phyloP scores from a whole-genome alignment of 2,113 vertebrate genomes.

The Ptyas mucosa region DNA sequence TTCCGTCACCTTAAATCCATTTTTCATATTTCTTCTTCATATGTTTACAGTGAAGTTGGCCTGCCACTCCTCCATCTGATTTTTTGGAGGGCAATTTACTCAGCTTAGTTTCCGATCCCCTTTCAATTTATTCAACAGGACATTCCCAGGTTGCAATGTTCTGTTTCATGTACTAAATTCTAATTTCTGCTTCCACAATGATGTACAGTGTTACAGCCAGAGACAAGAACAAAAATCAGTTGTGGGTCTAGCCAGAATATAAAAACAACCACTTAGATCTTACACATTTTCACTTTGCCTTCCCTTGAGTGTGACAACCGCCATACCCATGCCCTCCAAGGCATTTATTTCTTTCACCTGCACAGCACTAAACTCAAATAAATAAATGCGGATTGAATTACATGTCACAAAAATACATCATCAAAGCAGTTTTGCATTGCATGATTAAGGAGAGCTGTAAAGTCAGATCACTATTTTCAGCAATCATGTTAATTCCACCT shows the following conservation, averaged over 20 bases:
- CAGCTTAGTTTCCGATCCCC: not conserved
- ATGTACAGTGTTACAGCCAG: slow-evolving; percentile 32
- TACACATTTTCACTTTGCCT: not conserved
- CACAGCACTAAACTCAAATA: slow-evolving; percentile 3
- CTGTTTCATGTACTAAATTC: slow-evolving; percentile 15
- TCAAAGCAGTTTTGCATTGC: slow-evolving; percentile 29
- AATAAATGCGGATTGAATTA: slow-evolving; percentile 38
- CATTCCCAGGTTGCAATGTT: not conserved
- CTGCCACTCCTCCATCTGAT: not conserved
- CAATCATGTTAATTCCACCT: slow-evolving; percentile 18
- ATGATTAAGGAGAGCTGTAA: slow-evolving; percentile 50
- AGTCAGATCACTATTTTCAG: slow-evolving; percentile 34
- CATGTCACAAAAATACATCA: slow-evolving; percentile 32
- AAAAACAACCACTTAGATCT: slow-evolving; percentile 39
- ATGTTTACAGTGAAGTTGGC: not conserved
- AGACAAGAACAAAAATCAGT: slow-evolving; percentile 3
- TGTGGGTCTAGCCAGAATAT: slow-evolving; percentile 29
- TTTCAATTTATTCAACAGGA: not conserved
- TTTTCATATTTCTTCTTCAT: not conserved
- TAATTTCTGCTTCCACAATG: slow-evolving; percentile 34
- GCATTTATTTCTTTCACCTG: slow-evolving; percentile 41
- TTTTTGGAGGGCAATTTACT: not conserved
- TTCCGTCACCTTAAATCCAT: not conserved
- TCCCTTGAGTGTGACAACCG: slow-evolving; percentile 36
- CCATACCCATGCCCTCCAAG: slow-evolving; percentile 21